Base-by-base conservation (phyloP, 2,888 invertebrate species). In the Trilocha varians region DNA sequence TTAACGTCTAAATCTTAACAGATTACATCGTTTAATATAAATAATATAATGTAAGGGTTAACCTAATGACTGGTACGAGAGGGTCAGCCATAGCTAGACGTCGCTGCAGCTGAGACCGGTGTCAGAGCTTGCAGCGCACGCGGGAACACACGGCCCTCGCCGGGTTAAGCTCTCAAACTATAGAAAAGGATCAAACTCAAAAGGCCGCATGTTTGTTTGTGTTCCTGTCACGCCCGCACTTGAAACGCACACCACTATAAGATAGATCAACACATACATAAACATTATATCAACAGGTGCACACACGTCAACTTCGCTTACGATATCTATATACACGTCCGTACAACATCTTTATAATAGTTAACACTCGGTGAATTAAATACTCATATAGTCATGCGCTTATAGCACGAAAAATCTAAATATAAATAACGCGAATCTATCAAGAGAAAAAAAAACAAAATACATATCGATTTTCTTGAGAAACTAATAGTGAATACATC, bases 1-100 rank as follows among this genome's bases (percentile, higher is more conserved):
- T 79, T 82, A 82, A n/a, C 46, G 16, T 39, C 70, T 76, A 75
- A 68, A 64, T 71, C 74, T 74, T 78, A 77, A 49, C 55, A 58
- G 62, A 69, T 64, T 69, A 71, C 68, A 78, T 64, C 65, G 64
- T 62, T 78, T 79, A 79, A 72, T 74, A 74, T 76, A 71, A 75
- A 73, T 77, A 78, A 68, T 77, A 70, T 74, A 73, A 76, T 66
- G 70, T 67, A 67, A 62, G 61, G 67, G 50, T 61, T 70, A 78
- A 54, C 50, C 70, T 83, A 85, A 73, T 79, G 83, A 80, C 83
- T 82, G 82, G 75, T 74, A 73, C 67, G 63, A 71, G 71, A 70
- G 70, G 67, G 63, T 72, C 82, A 78, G 77, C 77, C 79, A 75
- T 71, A 63, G 63, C 65, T 64, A 63, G 63, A 69, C 44, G 65